Evolutionary conservation across 2,888 invertebrate species (phyloP).

Genomic region (Gortyna flavago): DNA sequence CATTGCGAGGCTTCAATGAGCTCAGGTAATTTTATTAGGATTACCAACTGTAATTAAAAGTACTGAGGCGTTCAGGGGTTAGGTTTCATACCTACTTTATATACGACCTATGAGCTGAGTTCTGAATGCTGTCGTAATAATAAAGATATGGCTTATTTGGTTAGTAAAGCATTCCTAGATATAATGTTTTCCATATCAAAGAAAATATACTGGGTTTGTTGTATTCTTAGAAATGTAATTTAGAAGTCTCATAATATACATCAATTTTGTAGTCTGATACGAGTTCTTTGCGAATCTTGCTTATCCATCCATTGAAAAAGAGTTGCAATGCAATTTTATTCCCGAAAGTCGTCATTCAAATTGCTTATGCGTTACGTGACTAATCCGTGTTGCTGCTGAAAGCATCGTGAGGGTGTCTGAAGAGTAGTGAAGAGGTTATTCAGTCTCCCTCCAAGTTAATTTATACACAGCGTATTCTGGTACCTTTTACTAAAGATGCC

Average conservation of each 20-base stretch:
- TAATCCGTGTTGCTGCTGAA: slow-evolving; percentile 34
- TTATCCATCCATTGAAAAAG: background rate
- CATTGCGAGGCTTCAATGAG: slow-evolving; percentile 47
- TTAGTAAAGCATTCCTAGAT: background rate
- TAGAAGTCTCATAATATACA: no score
- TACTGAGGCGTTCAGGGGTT: slow-evolving; percentile 38
- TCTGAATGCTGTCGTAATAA: background rate
- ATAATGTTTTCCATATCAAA: background rate
- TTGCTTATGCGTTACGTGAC: slow-evolving; percentile 35
- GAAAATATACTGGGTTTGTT: background rate
- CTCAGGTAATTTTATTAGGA: slow-evolving; percentile 61
- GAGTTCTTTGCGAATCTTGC: background rate
- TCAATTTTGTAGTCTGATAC: background rate
- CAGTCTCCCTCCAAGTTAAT: slow-evolving; percentile 18
- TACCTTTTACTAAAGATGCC: background rate
- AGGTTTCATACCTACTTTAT: slow-evolving; percentile 27
- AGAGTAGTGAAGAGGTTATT: slow-evolving; percentile 23
- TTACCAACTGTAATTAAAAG: slow-evolving; percentile 59
- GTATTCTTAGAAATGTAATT: background rate
- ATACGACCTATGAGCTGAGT: slow-evolving; percentile 23
- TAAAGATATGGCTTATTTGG: background rate
- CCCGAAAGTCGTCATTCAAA: slow-evolving; percentile 6
- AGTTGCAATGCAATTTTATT: background rate
- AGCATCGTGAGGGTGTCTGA: slow-evolving; percentile 43
- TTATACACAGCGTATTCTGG: background rate